Evolutionary conservation across 2,113 vertebrate species (phyloP).

Genomic region (Grammomys surdaster): DNA sequence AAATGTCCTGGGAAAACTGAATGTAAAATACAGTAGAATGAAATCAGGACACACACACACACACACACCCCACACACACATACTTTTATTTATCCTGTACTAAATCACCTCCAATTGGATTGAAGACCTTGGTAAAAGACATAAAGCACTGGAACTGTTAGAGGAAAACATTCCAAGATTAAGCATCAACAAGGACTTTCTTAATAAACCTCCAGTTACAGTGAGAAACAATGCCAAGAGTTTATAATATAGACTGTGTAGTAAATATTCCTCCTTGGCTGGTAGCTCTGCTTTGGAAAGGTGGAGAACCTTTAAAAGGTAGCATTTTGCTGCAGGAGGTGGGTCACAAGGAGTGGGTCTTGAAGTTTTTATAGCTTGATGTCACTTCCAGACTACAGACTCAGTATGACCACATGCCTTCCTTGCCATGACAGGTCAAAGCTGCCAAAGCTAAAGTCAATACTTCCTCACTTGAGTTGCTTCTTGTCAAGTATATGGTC

Average conservation of each 20-base stretch:
- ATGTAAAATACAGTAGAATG: neutral
- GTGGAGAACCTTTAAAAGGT: neutral
- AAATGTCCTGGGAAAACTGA: neutral
- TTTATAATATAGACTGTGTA: neutral
- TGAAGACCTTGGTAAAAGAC: neutral
- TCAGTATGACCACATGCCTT: neutral
- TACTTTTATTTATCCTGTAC: neutral
- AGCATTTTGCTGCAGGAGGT: neutral
- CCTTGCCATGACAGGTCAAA: neutral
- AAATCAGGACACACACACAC: neutral
- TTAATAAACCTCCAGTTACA: neutral
- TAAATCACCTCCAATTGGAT: neutral
- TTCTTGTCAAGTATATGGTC: neutral
- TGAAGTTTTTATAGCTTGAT: neutral
- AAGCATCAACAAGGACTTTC: neutral
- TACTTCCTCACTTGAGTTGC: neutral
- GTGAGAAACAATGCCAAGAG: neutral
- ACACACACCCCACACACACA: no score
- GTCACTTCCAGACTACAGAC: neutral
- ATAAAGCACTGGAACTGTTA: neutral
- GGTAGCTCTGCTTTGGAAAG: neutral
- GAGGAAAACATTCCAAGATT: neutral
- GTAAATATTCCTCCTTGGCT: neutral
- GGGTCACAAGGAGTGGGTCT: neutral
- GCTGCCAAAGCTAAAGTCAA: neutral